Evolutionary conservation across 2,797 vertebrate species (phyloP), one percentile per base, ranked within the genome.

Genomic region (Hyperoplus lanceolatus): DNA sequence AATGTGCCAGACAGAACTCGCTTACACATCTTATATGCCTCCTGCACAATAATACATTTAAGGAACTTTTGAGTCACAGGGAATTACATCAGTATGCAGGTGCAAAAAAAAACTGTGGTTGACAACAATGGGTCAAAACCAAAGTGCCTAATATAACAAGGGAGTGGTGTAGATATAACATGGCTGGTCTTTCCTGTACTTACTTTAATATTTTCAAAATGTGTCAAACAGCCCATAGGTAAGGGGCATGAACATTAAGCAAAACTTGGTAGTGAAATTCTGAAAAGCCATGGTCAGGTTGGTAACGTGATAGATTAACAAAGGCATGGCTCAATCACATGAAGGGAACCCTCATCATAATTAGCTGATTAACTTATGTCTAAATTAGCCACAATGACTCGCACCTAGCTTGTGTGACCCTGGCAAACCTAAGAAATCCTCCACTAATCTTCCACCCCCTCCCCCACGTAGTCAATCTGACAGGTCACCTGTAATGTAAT

Each of bases 341-440:
- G 86, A 91, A 64, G 77, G 84, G 87, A 87, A 85, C 78, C 88
- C 84, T 81, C 79, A 69, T 61, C 50, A 75, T 57, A 70, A 65
- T 76, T 71, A 90, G 80, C 87, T 62, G 77, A 92, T 92, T 90
- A 94, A 69, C 51, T 3, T 43, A 62, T 77, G 78, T 80, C 75
- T 69, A 72, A 75, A 73, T 6, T 54, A 65, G 67, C 46, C 49
- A 64, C 74, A 73, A 70, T 74, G 62, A 63, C 69, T 59, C 39
- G 53, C 79, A 49, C 68, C 78, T 61, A 60, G 86, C 81, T 83
- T 86, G 67, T 69, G n/a, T 93, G 88, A 93, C 91, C 92, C 89
- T 77, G 78, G 81, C 83, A 89, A 83, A 81, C 84, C 68, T 12
- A 69, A 64, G 82, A 94, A 94, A 95, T 94, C 94, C 93, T 86